phyloP scores from a whole-genome alignment of 2,888 invertebrate species.

The Axea sp. region DNA sequence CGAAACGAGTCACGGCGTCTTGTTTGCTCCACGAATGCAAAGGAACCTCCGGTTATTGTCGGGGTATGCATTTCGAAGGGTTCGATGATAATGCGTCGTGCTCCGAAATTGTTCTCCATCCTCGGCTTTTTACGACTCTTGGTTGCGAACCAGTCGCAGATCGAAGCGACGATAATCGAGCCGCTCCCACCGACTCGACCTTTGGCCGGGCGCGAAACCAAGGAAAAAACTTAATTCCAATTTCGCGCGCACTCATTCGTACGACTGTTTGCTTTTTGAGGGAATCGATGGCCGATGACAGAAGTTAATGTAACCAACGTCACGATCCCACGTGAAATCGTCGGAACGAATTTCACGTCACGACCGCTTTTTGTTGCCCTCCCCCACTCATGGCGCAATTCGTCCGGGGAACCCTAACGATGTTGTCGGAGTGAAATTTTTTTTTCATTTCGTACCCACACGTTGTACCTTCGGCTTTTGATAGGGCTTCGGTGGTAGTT shows the following conservation, averaged over 20 bases:
- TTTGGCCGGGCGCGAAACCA: conserved; percentile 17
- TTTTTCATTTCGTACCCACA: too few species aligned
- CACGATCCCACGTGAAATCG: conserved; percentile 31
- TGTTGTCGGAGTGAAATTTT: too few species aligned
- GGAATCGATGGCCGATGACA: conserved; percentile 15
- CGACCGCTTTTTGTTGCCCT: conserved; percentile 5
- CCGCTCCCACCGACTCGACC: conserved; percentile 8
- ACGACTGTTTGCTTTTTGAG: too few species aligned
- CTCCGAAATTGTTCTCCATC: conserved; percentile 12
- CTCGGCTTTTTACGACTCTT: conserved; percentile 19
- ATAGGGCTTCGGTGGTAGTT: too few species aligned
- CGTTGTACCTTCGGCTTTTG: too few species aligned
- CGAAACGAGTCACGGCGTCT: too few species aligned
- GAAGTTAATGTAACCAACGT: conserved; percentile 15
- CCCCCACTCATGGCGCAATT: background rate
- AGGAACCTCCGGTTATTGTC: too few species aligned
- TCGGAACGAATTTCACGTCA: conserved; percentile 21
- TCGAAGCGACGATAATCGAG: conserved; percentile 17
- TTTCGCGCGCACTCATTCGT: conserved; percentile 10
- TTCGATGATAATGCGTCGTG: conserved; percentile 27
- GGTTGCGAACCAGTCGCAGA: conserved; percentile 11
- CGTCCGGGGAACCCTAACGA: background rate
- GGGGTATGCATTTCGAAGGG: background rate
- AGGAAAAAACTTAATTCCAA: conserved; percentile 18
- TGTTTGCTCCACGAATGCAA: too few species aligned